phyloP scores from a whole-genome alignment of 2,888 invertebrate species.

The Tridacna crocea region DNA sequence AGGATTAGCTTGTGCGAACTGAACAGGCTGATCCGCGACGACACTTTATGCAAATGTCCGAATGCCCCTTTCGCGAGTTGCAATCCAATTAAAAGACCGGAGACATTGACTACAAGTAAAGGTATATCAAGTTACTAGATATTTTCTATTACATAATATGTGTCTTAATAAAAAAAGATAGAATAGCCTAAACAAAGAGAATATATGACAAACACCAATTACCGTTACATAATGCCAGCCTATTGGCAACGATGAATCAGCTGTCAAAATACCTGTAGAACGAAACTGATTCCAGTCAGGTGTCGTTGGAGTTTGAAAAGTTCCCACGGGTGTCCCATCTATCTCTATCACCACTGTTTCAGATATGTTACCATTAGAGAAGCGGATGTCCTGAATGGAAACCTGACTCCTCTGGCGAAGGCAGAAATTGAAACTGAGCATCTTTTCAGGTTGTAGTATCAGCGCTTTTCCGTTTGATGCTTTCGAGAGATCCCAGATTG shows the following conservation, averaged over 20 bases:
- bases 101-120: too few relatives aligned
- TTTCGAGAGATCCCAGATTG: conserved; percentile 55
- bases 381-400: conserved; percentile 59
- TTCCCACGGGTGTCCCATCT: conserved; percentile 58
- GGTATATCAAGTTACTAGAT: too few relatives aligned
- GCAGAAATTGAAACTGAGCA: conserved; percentile 65
- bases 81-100: too few relatives aligned
- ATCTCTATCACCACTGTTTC: conserved; percentile 61
- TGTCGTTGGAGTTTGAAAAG: conserved; percentile 50
- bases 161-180: too few relatives aligned
- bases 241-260: conserved; percentile 41
- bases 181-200: too few relatives aligned
- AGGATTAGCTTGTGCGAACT: too few relatives aligned
- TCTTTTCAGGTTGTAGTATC: conserved; percentile 51
- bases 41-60: too few relatives aligned
- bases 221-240: conserved; percentile 63
- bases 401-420: conserved; percentile 54
- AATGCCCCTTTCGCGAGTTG: too few relatives aligned
- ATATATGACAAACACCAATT: background rate
- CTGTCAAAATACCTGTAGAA: conserved; percentile 60
- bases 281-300: conserved; percentile 56
- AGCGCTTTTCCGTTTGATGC: conserved; percentile 65
- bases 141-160: too few relatives aligned
- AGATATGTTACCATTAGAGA: conserved; percentile 64
- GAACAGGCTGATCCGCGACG: too few relatives aligned